Base-by-base conservation (phyloP, 2,888 invertebrate genomes). In the Junonia oenone region DNA sequence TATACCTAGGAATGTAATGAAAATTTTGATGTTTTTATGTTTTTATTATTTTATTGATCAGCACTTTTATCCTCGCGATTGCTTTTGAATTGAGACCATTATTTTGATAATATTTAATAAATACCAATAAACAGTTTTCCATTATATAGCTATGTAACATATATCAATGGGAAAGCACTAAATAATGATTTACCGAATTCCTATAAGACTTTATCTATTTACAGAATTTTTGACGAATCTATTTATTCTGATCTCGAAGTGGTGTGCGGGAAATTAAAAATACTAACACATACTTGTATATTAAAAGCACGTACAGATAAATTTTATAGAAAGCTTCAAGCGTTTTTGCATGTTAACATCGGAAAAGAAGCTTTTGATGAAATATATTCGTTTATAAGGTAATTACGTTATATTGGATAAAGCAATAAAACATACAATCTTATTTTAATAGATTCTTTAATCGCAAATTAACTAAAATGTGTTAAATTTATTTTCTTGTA, bases 161-260 rank as follows among this genome's bases (percentile, higher is more conserved):
- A n/a, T n/a, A n/a, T n/a, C n/a, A n/a, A n/a, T n/a, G n/a, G n/a
- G n/a, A n/a, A n/a, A n/a, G n/a, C n/a, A n/a, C n/a, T n/a, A n/a
- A n/a, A n/a, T n/a, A 35, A 35, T 35, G 9, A 2, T 9, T 2
- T n/a, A n/a, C 1, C 19, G 22, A 22, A 43, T 19, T n/a, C n/a
- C 0, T 40, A 9, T 29, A 13, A 43, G 33, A 47, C 52, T 43
- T 47, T 45, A 43, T 51, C 68, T 76, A 73, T 73, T 91, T 90
- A 56, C 89, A 92, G 92, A 90, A 91, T 92, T 76, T 92, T 91
- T 82, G 90, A 90, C 72, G 91, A 92, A 73, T 91, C 91, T 66
- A 85, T 92, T 67, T 91, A 91, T 80, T 89, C 91, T 69, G 92
- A 93, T 81, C 81, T 93, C 75, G 91, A 92, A 78, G 86, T 93